These are phyloP conservation scores for Lepus townsendii DNA, from an alignment of 2,797 vertebrate genomes.

Conservation along the genomic window DNA sequence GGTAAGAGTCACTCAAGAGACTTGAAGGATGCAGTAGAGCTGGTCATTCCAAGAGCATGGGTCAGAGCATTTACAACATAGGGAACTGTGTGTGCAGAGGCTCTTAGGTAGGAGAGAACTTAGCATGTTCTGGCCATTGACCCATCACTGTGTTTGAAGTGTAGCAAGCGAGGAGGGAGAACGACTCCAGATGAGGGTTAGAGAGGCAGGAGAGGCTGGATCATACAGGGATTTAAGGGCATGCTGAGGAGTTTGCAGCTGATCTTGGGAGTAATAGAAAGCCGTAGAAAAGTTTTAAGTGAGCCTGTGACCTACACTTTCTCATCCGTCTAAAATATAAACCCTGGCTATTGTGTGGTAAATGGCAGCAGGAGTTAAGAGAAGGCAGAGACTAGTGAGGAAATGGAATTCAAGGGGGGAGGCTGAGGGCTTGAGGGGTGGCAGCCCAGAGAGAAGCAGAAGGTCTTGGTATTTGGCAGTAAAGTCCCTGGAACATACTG, in stretches of 20 bases:
- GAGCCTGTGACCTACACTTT: constrained; percentile 8
- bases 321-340: constrained; percentile 18
- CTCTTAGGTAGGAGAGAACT: background rate
- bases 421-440: background rate
- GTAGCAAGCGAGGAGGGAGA: background rate
- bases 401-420: background rate
- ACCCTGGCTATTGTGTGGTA: background rate
- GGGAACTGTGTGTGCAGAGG: background rate
- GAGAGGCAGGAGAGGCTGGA: background rate
- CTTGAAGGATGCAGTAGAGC: background rate
- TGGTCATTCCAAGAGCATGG: background rate
- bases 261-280: constrained; percentile 43
- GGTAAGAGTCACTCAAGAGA: constrained; percentile 22
- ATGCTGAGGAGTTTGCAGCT: constrained; percentile 4
- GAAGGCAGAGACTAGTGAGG: constrained; percentile 55
- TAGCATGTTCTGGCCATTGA: background rate
- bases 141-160: constrained; percentile 2
- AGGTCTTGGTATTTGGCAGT: background rate
- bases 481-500: background rate
- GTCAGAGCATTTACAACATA: background rate
- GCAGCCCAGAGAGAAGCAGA: background rate
- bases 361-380: constrained; percentile 3
- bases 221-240: background rate
- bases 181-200: background rate
- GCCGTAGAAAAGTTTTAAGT: constrained; percentile 50